Percentiles rank a stretch among this genome's conserved stretches.
phyloP scores from a whole-genome alignment of 2,888 invertebrate species.

The Hypomecis punctinalis region DNA sequence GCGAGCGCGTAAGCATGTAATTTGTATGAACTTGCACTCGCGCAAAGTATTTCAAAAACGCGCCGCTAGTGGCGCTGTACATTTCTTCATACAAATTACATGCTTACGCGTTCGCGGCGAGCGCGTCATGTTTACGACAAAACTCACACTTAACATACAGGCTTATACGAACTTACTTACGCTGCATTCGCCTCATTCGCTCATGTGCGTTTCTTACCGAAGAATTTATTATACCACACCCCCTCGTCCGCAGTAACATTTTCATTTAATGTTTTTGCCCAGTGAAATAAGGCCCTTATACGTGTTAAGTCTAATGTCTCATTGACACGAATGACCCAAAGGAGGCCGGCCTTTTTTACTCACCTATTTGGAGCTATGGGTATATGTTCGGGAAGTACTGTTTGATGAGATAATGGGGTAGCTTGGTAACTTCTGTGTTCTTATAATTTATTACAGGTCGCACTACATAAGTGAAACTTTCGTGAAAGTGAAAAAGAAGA shows the following conservation, averaged over 20 bases:
- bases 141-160: too few species aligned
- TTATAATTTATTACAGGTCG: too few species aligned
- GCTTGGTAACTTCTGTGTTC: not conserved
- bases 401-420: not conserved
- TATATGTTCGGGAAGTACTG: not conserved
- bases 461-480: too few species aligned
- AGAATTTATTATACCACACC: slow-evolving; percentile 65
- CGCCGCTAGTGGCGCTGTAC: too few species aligned
- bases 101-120: too few species aligned
- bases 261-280: slow-evolving; percentile 72
- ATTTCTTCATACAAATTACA: too few species aligned
- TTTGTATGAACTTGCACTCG: too few species aligned
- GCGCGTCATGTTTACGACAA: too few species aligned
- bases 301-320: slow-evolving; percentile 71
- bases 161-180: not conserved
- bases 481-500: too few species aligned
- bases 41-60: too few species aligned
- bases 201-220: not conserved
- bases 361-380: slow-evolving; percentile 19
- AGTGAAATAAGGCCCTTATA: slow-evolving; percentile 66
- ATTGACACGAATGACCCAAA: slow-evolving; percentile 64
- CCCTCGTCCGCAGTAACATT: slow-evolving; percentile 61
- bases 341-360: slow-evolving; percentile 31
- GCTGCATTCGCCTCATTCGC: slow-evolving; percentile 4
- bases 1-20: too few species aligned